Base-by-base conservation (phyloP, 2,888 invertebrate genomes). In the Diloba caeruleocephala region DNA sequence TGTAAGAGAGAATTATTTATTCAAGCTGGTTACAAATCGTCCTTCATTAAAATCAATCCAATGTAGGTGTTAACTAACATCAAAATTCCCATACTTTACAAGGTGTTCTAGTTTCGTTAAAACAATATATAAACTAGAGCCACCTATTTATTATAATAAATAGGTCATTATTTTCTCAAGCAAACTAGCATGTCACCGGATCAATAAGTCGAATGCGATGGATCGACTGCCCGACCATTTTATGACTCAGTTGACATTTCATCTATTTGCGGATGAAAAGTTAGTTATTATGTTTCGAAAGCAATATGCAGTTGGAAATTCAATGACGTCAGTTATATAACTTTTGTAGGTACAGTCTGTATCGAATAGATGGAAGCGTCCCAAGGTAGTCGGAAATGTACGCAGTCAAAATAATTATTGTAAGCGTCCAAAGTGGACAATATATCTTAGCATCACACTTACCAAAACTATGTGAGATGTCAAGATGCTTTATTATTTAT, bases 141-240 rank as follows among this genome's bases (percentile, higher is more conserved):
- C n/a, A n/a, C n/a, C n/a, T n/a, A n/a, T n/a, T n/a, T n/a, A n/a
- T n/a, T n/a, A n/a, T n/a, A n/a, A n/a, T n/a, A 66, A 65, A 51
- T 65, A 52, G 61, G 60, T 60, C 54, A 49, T 32, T 28, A 29
- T 57, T 43, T 58, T 29, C 50, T 39, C 15, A 13, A 62, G 21
- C 13, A 37, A 36, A 38, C 26, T 36, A 48, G 37, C 17, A 31
- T 48, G 49, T 44, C 44, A 29, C 38, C 12, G 10, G 63, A 71
- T 69, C 71, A 51, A 71, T 69, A 57, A 52, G 44, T 29, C 10
- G 44, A 41, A 51, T 45, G 46, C 50, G 58, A 41, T 52, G 36
- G 50, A 55, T 52, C 29, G 32, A 31, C 13, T 52, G 33, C 31
- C n/a, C 19, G 43, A 29, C 32, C n/a, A 50, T 49, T 59, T 48